Evolutionary conservation across 2,797 vertebrate species (phyloP), one percentile per base, ranked within the genome.

Genomic region (Syngnathus rostellatus): DNA sequence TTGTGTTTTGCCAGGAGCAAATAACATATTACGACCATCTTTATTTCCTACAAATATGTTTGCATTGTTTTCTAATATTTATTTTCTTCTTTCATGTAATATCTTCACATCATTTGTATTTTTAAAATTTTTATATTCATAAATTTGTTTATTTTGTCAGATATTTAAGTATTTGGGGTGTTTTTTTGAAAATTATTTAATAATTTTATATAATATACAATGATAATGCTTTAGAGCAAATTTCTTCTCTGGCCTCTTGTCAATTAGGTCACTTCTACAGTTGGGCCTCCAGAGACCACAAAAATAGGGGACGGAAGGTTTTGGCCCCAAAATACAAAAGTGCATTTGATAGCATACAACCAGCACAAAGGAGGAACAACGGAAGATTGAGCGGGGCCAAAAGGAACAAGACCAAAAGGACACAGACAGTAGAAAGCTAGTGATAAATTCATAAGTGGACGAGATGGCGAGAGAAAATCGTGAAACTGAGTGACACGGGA

Each of bases 361-460:
- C 12, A 17, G 23, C 60, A 43, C 41, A 45, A 62, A 45, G 21
- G 45, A 23, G 21, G 41, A 62, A 45, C 40, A 62, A 62, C 60
- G 25, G 21, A 14, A 37, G 40, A 25, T 40, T 62, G 60, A 40
- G 25, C 2, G 21, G 8, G 60, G 40, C n/a, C 45, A 74, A 76
- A 62, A 77, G 67, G 71, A 65, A 70, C 17, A 21, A 72, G 62
- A 69, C 64, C 62, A 69, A 70, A 77, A 64, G 72, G 59, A 68
- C 66, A 58, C 69, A 58, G 45, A 68, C 62, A 8, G 76, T 84
- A 83, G 72, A 77, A 75, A n/a, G 61, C 65, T 59, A 77, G 78
- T 73, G 74, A 80, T 83, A 83, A 80, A 81, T 83, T 80, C 74
- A 72, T 69, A 81, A 70, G 71, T 14, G 41, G 77, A 81, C 73